Evolutionary conservation across 2,888 invertebrate species (phyloP).

Genomic region (Diloba caeruleocephala): DNA sequence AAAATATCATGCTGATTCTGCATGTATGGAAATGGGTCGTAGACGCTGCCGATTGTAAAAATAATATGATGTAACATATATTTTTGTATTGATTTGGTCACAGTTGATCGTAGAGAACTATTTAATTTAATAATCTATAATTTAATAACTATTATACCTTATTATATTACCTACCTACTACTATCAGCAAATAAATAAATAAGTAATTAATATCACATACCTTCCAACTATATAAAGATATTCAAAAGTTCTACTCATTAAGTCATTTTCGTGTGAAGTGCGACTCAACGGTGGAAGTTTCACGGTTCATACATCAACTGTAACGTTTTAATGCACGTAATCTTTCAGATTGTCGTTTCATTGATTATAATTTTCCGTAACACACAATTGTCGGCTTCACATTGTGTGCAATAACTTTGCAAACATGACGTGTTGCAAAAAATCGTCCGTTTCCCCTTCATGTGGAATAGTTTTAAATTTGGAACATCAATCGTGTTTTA

Average conservation of each 20-base stretch:
- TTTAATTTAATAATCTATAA: too few species aligned
- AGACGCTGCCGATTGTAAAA: too few species aligned
- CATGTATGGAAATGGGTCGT: too few species aligned
- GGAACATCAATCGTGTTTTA: constrained; percentile 63
- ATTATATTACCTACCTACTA: too few species aligned
- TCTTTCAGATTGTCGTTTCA: constrained; percentile 25
- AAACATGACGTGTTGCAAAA: constrained; percentile 28
- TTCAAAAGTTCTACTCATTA: neutral
- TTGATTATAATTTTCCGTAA: constrained; percentile 20
- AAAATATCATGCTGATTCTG: too few species aligned
- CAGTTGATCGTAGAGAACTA: too few species aligned
- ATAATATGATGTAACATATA: too few species aligned
- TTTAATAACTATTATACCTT: too few species aligned
- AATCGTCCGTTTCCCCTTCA: constrained; percentile 24
- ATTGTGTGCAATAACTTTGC: constrained; percentile 30
- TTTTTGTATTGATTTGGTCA: too few species aligned
- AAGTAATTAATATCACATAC: too few species aligned
- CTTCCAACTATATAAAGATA: neutral
- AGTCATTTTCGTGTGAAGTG: neutral
- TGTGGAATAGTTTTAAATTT: constrained; percentile 56
- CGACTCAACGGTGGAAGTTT: constrained; percentile 5
- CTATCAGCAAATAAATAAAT: too few species aligned
- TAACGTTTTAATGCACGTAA: constrained; percentile 16
- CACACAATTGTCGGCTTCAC: constrained; percentile 18
- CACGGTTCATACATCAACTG: constrained; percentile 12